Base-by-base conservation (phyloP, 2,888 invertebrate species). In the Strigamia maritima region DNA sequence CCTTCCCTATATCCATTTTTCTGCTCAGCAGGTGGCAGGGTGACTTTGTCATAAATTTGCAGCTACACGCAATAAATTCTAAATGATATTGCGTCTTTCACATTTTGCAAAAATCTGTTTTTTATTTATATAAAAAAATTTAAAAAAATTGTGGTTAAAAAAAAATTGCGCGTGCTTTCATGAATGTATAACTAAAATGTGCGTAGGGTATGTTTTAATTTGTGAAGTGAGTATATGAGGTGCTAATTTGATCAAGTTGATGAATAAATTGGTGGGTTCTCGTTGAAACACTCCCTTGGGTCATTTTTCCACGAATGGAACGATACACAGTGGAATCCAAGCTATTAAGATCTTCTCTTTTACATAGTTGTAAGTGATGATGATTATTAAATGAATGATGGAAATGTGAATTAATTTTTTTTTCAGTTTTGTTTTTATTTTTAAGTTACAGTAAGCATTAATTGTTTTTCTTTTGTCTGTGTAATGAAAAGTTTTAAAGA, bases 41-140 rank as follows among this genome's bases (percentile, higher is more conserved):
- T 65, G 65, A 65, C 65, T 65, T 65, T 65, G 65, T 65, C 65
- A 65, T 65, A 65, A 65, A 65, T 65, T 65, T 65, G 65, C 65
- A 65, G 65, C 65, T 65, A 65, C 65, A 65, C 28, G 65, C 65
- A 65, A 65, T 65, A 65, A 65, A 65, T 65, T 65, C 65, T 28
- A 28, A 65, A 28, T 65, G 65, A 65, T 65, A 65, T 65, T 65
- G 65, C 65, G 24, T 22, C 65, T 65, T 65, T 65, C 65, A 65
- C 24, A 65, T 65, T 65, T 65, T 65, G 65, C 65, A 65, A 65
- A 65, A 65, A 65, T 65, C 65, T 65, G 65, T 65, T 65, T 65
- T n/a, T 65, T 49, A 49, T 49, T n/a, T 49, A n/a, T 14, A 49
- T 16, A 19, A 49, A 49, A 49, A 44, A 12, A 16, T n/a, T n/a